Conservation (phyloP, 2,888 invertebrate genomes). For the Minunthozetes semirufus region DNA sequence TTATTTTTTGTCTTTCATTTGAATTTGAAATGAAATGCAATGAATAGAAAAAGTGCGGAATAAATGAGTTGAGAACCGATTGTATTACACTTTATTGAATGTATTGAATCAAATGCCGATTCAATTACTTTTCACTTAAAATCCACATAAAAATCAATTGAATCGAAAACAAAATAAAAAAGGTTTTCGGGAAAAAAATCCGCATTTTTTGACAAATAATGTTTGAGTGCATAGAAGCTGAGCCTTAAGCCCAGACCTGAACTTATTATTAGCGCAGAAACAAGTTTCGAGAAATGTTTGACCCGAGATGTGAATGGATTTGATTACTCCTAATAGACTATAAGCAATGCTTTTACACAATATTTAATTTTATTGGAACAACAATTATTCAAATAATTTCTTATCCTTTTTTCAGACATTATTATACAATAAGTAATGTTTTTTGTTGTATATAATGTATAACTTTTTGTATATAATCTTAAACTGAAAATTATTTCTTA, state of each 20-base stretch:
- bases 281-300: conserved; percentile 9
- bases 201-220: background rate
- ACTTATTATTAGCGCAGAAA: conserved; percentile 13
- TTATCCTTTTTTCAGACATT: background rate
- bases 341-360: background rate
- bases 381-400: conserved; percentile 16
- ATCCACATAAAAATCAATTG: too few relatives aligned
- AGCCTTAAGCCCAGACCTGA: background rate
- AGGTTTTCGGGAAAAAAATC: too few relatives aligned
- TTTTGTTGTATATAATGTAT: background rate
- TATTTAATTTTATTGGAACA: conserved; percentile 22
- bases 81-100: too few relatives aligned
- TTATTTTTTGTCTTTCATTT: too few relatives aligned
- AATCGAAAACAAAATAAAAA: too few relatives aligned
- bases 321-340: conserved; percentile 21
- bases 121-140: too few relatives aligned
- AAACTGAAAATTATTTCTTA: conserved; percentile 12
- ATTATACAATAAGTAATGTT: background rate
- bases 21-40: too few relatives aligned
- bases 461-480: background rate
- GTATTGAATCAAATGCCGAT: too few relatives aligned
- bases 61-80: too few relatives aligned
- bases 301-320: background rate
- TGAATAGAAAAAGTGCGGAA: too few relatives aligned
- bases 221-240: background rate